Conservation (phyloP, 2,888 invertebrate species). For the Leucophenga montana region DNA sequence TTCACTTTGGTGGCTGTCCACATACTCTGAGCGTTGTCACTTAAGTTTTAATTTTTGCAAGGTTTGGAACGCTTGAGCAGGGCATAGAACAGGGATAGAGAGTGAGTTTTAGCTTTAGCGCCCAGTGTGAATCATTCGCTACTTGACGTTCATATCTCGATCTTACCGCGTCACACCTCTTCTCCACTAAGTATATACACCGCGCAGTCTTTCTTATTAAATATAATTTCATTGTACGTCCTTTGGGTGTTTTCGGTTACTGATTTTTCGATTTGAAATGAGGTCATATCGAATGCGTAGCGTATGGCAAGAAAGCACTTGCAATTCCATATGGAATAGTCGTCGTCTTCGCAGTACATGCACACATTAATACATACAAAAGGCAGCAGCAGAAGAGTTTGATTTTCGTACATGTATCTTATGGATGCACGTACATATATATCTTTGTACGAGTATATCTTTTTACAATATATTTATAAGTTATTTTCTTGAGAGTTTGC, state of each 20-base stretch:
- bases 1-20: neutral
- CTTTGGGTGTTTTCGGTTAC: constrained; percentile 64
- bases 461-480: too few relatives aligned
- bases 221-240: constrained; percentile 56
- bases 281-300: constrained; percentile 56
- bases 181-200: too few relatives aligned
- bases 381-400: too few relatives aligned
- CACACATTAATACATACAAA: too few relatives aligned
- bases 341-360: too few relatives aligned
- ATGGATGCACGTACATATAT: neutral
- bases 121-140: constrained; percentile 22
- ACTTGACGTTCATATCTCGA: neutral
- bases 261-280: constrained; percentile 68
- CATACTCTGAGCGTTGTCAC: constrained; percentile 25
- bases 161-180: neutral
- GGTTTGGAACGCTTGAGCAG: constrained; percentile 35
- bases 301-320: neutral
- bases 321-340: constrained; percentile 35
- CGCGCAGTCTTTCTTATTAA: constrained; percentile 43
- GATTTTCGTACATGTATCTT: neutral
- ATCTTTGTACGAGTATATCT: too few relatives aligned
- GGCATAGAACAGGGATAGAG: too few relatives aligned
- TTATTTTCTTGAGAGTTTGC: too few relatives aligned
- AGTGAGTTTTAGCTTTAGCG: neutral
- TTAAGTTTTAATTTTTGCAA: constrained; percentile 63